Evolutionary conservation across 2,113 vertebrate species (phyloP).

Genomic region (Dendropsophus ebraccatus): DNA sequence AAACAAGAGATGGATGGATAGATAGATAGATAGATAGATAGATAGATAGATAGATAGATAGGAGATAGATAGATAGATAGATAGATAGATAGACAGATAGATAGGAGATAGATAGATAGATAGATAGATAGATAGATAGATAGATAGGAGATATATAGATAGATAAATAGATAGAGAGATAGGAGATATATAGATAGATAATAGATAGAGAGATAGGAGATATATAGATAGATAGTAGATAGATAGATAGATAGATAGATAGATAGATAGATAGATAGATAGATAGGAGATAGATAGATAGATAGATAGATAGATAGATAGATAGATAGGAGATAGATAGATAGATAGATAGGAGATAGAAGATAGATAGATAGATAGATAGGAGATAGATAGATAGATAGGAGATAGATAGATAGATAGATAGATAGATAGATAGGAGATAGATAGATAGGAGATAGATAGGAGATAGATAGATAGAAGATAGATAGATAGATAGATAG

Average conservation of each 20-base stretch:
- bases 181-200: neutral
- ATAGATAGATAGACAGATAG: too few relatives aligned
- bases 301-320: neutral
- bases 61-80: too few relatives aligned
- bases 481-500: neutral
- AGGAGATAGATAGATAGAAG: neutral
- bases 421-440: neutral
- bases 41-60: conserved; percentile 4
- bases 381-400: too few relatives aligned
- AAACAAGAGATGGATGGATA: neutral
- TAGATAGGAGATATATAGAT: neutral
- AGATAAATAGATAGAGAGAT: conserved; percentile 1
- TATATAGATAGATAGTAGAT: neutral
- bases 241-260: neutral
- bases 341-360: too few relatives aligned
- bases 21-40: neutral
- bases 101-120: neutral
- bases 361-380: neutral
- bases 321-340: too few relatives aligned
- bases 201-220: neutral
- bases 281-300: neutral
- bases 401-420: conserved; percentile 4
- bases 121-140: neutral
- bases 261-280: conserved; percentile 9
- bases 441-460: too few relatives aligned